These are phyloP conservation scores for Phenganax marumi DNA, from an alignment of 92 coral and sea anemone species.

Conservation along the genomic window DNA sequence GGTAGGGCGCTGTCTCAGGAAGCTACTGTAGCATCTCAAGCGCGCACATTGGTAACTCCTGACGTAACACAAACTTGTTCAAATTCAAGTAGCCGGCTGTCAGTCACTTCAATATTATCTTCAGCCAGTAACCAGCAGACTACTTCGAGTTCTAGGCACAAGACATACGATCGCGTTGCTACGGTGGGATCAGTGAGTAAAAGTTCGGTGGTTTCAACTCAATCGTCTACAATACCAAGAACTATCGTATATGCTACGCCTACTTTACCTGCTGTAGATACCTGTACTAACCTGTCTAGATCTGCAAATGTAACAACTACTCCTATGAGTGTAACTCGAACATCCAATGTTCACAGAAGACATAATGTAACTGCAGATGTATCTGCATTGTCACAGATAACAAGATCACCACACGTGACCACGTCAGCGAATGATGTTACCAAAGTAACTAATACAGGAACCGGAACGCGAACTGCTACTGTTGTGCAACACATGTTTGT, in stretches of 20 bases:
- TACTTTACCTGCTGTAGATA: constrained; percentile 5
- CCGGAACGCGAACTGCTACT: background rate
- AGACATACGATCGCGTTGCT: constrained; percentile 9
- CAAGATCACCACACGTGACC: background rate
- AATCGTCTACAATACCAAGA: constrained; percentile 9
- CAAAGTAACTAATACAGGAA: background rate
- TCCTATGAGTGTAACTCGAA: background rate
- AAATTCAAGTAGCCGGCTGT: constrained; percentile 30
- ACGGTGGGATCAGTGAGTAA: background rate
- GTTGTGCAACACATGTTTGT: constrained; percentile 24
- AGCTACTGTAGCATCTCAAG: background rate
- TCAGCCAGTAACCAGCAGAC: constrained; percentile 25
- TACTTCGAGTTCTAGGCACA: background rate
- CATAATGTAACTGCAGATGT: background rate
- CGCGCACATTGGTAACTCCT: constrained; percentile 7
- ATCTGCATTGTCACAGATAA: background rate
- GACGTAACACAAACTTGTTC: background rate
- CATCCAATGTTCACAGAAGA: constrained; percentile 13
- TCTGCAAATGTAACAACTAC: background rate
- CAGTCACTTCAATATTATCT: constrained; percentile 34
- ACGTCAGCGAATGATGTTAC: constrained; percentile 14
- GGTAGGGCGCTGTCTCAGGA: background rate
- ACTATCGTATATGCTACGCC: constrained; percentile 7
- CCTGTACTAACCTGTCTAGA: no score
- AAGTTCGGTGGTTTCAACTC: constrained; percentile 21